Evolutionary conservation across 64 coral and sea anemone genomes (phyloP), one percentile per base, ranked within the genome.

Genomic region (Hydrozoanthus tunicans): DNA sequence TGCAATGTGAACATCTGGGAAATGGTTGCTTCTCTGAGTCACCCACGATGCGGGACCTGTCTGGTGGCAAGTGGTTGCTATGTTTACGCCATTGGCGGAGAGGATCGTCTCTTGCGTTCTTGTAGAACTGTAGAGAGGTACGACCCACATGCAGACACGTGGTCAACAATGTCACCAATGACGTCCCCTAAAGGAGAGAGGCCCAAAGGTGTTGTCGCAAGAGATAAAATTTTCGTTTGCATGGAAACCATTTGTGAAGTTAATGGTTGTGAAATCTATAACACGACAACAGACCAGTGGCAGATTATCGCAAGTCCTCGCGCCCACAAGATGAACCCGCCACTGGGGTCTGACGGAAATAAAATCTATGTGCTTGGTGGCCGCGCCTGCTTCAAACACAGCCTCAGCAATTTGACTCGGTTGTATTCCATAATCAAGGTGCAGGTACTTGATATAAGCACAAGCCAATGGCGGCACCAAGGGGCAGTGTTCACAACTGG

Each of bases 351-450:
- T 14, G 83, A 86, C 12, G 83, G 83, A 14, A 86, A 12, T 20
- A 86, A 72, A 55, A 67, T 86, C 4, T 86, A 86, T 12, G 83
- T 86, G 24, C 54, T 86, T 56, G 83, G 83, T 13, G 83, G 83
- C 53, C 53, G 65, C 8, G 68, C 83, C 83, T 86, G 83, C 53
- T 55, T 58, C 6, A 86, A 58, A 6, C 83, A 86, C 83, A 86
- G 56, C 12, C 83, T 86, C 23, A 86, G 83, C 24, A 58, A 86
- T 68, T 58, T 86, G 54, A 72, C 83, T 57, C 83, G n/a, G 54
- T 17, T 86, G 67, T 86, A 86, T 26, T 86, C 83, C 53, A 86
- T 86, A 71, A 72, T 86, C 53, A 86, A 86, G 24, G 83, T 86
- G 4, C 83, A 86, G 63, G 83, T 59, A 59, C 83, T 86, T 72